Evolutionary conservation across 1,140 invertebrate genomes (phyloP), one percentile per base, ranked within the genome.

Genomic region (Microplitis mediator): DNA sequence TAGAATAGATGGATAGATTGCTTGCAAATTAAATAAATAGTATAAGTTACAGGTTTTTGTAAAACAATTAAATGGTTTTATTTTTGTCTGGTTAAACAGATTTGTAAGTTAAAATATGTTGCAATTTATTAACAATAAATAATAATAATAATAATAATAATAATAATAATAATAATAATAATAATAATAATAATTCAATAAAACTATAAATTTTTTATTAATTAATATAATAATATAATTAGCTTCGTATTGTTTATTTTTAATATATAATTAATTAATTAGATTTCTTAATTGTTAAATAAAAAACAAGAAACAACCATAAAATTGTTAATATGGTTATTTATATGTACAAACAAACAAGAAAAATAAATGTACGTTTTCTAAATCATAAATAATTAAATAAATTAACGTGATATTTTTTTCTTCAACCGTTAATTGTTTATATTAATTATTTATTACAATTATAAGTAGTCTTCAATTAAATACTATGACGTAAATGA

Each of bases 111-210:
- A 35, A 36, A 64, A 32, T 36, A 64, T 64, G 35, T 14, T 64
- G 35, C 62, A 64, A 64, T 64, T 64, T 64, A 2, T 64, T 39
- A 13, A 64, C 35, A 34, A 62, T 62, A 9, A 62, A 62, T 64
- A 64, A 3, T 36, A 6, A 39, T 36, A n/a, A 39, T 13, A 61
- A 13, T 31, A 35, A 64, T 39, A 62, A 64, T 64, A 64, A 45
- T 36, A 6, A 39, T 36, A n/a, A 39, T 13, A 61, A 13, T 31
- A 35, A 64, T 39, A 62, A 64, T 23, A 62, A 62, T 64, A 64
- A 45, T 36, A 6, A 39, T 36, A n/a, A 39, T 13, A 61, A 13
- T 31, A 35, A 64, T 39, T 23, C 23, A 23, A 0, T 23, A 23
- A 23, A 1, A 23, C 23, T 23, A 23, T 23, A 23, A 23, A 23